These are phyloP conservation scores for Busseola fusca DNA, from an alignment of 2,888 invertebrate species.

Conservation along the genomic window DNA sequence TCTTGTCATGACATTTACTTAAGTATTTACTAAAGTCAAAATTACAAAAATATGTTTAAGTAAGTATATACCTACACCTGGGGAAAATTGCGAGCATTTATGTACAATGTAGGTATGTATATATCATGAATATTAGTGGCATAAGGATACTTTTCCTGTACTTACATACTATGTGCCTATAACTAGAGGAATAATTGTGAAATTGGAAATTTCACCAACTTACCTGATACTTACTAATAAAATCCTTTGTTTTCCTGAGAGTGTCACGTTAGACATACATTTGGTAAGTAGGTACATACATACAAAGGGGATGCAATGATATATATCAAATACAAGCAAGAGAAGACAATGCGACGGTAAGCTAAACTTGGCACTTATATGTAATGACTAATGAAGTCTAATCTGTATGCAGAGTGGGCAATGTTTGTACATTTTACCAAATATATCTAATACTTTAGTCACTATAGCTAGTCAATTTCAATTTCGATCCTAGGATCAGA, in stretches of 20 bases:
- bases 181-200: neutral
- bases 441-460: neutral
- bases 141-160: neutral
- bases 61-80: neutral
- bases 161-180: neutral
- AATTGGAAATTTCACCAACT: neutral
- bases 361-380: neutral
- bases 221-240: constrained; percentile 8
- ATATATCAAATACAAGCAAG: neutral
- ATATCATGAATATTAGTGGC: neutral
- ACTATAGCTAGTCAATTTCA: too few species aligned
- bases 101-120: neutral
- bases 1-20: neutral
- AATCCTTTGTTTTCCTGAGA: neutral
- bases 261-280: neutral
- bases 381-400: too few species aligned
- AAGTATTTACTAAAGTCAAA: neutral
- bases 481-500: too few species aligned
- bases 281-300: too few species aligned
- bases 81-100: neutral
- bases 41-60: neutral
- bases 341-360: neutral
- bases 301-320: neutral
- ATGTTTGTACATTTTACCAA: too few species aligned
- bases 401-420: too few species aligned